Conservation (phyloP, 1,140 invertebrate species). For the Marisa cornuarietis region DNA sequence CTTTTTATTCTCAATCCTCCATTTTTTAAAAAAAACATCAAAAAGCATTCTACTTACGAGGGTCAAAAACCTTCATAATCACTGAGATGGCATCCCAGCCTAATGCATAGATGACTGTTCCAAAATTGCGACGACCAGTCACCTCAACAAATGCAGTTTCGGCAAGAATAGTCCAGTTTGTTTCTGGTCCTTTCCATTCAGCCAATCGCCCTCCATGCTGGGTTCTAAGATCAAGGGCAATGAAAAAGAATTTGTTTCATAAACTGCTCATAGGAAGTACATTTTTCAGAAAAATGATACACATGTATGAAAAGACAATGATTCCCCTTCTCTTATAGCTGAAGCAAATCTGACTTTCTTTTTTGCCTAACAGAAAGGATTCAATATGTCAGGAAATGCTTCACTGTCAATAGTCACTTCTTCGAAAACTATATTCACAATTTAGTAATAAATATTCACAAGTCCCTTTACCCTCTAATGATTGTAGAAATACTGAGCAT, state of each 20-base stretch:
- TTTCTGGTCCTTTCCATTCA: conserved; percentile 38
- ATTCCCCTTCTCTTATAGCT: background rate
- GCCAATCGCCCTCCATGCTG: conserved; percentile 36
- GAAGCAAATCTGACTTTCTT: too few relatives aligned
- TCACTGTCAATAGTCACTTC: too few relatives aligned
- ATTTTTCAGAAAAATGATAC: background rate
- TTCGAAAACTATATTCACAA: too few relatives aligned
- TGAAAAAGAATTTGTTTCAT: background rate
- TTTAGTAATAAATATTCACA: too few relatives aligned
- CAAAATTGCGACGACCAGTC: conserved; percentile 38
- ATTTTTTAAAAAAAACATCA: background rate
- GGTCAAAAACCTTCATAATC: conserved; percentile 38
- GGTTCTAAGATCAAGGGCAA: conserved; percentile 8
- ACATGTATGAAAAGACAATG: background rate
- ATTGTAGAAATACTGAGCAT: too few relatives aligned
- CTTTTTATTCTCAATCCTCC: too few relatives aligned
- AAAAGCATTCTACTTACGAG: conserved; percentile 14
- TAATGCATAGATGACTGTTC: conserved; percentile 35
- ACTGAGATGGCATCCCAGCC: conserved; percentile 40
- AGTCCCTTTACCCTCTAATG: too few relatives aligned
- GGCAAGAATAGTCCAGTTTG: conserved; percentile 37
- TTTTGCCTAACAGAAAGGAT: too few relatives aligned
- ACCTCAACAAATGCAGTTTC: conserved; percentile 42
- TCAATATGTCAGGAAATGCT: too few relatives aligned
- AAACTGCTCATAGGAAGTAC: too few relatives aligned